Evolutionary conservation across 1,140 invertebrate genomes (phyloP), one percentile per base, ranked within the genome.

Genomic region (Contarinia nasturtii): DNA sequence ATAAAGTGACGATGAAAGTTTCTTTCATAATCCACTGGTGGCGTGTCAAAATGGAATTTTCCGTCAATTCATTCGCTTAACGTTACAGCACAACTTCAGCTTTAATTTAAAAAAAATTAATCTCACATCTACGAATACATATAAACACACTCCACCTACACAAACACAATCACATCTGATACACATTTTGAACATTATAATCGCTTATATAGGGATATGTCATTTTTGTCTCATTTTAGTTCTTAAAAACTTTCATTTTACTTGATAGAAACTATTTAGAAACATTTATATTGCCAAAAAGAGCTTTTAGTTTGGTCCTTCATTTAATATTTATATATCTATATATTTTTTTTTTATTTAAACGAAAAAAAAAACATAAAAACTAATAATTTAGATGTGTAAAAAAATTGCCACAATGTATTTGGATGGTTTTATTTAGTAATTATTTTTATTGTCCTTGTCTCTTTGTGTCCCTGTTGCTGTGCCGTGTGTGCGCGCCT

Each of bases 381-480:
- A 27, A 47, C 37, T 18, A 43, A 43, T 12, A 3, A 48, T 41
- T n/a, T 48, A 21, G 22, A 42, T 21, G 10, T 48, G 7, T 52
- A 49, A 51, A 22, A 27, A 27, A 27, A 27, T 27, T 27, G 27
- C 17, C 14, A 21, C 43, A 19, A 44, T 22, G 43, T 44, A 44
- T 44, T 44, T 44, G 43, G 43, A 44, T 44, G 27, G 43, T 44
- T n/a, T n/a, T 67, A 27, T 27, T 72, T 75, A 74, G 72, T 74
- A 74, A 74, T 59, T 58, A 27, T 27, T 27, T 27, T 27, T 27
- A 27, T 76, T 75, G 72, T 74, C 73, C 72, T 74, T 71, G 74
- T 70, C 76, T 76, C 67, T 72, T 71, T 77, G 75, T 77, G 75
- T 76, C 74, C 75, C 74, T 61, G 59, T 61, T 57, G 59, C 75